Evolutionary conservation across 2,888 invertebrate genomes (phyloP).

Genomic region (Ochlodes sylvanus): DNA sequence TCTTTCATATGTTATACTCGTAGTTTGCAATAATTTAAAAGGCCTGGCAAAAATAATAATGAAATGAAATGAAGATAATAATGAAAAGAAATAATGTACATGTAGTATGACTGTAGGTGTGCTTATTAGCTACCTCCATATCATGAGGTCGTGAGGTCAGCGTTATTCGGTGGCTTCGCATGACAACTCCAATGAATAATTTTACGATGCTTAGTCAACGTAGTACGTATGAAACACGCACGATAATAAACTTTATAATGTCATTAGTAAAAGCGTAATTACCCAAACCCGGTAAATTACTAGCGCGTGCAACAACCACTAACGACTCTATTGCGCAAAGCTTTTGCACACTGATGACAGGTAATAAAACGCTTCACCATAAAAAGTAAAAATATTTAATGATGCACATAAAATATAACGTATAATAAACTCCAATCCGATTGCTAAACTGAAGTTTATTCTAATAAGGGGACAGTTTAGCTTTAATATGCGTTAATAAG

Average conservation of each 20-base stretch:
- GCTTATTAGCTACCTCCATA: not conserved
- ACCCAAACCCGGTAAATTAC: conserved; percentile 17
- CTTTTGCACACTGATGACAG: conserved; percentile 1
- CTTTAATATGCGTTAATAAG: too few relatives aligned
- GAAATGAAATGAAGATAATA: too few relatives aligned
- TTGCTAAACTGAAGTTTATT: too few relatives aligned
- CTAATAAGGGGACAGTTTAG: too few relatives aligned
- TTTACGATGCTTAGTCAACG: not conserved
- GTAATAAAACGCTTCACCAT: not conserved
- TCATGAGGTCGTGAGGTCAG: conserved; percentile 1
- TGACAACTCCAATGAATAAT: conserved; percentile 16
- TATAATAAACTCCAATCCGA: too few relatives aligned
- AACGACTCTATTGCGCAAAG: conserved; percentile 18
- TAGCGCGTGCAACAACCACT: conserved; percentile 19
- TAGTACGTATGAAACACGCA: conserved; percentile 26
- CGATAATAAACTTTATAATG: conserved; percentile 27
- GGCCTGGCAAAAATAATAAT: too few relatives aligned
- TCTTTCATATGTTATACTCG: too few relatives aligned
- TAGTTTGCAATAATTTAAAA: too few relatives aligned
- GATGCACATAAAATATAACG: too few relatives aligned
- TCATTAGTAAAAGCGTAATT: conserved; percentile 26
- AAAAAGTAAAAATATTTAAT: too few relatives aligned
- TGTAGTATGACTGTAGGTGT: too few relatives aligned
- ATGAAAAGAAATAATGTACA: too few relatives aligned
- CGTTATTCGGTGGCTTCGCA: conserved; percentile 1